Evolutionary conservation across 2,888 invertebrate species (phyloP).

Genomic region (Andrena chrysosceles): DNA sequence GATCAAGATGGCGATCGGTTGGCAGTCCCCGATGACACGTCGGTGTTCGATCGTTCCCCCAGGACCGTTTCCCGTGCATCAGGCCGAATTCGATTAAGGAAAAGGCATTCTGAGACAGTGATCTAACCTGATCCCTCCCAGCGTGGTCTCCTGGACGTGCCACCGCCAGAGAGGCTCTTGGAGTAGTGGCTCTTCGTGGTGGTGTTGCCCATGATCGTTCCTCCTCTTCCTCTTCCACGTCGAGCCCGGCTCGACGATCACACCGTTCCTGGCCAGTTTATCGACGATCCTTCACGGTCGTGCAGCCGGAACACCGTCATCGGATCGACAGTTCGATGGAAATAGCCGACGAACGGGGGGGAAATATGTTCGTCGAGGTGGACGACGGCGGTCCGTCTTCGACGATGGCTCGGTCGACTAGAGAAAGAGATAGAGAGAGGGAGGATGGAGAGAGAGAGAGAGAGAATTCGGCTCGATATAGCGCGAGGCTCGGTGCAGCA

Average conservation of each 20-base stretch:
- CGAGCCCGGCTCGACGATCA: constrained; percentile 69
- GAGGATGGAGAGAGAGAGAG: constrained; percentile 40
- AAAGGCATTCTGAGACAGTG: constrained; percentile 26
- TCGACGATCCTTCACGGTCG: constrained; percentile 35
- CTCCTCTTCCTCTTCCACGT: constrained; percentile 60
- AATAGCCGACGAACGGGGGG: constrained; percentile 28
- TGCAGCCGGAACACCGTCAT: constrained; percentile 50
- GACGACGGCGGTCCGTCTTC: constrained; percentile 48
- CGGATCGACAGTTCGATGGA: constrained; percentile 46
- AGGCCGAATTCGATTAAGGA: not conserved
- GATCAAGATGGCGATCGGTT: constrained; percentile 53
- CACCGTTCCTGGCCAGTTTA: constrained; percentile 66
- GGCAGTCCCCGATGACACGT: constrained; percentile 14
- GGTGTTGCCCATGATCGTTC: constrained; percentile 88
- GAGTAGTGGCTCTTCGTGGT: constrained; percentile 87
- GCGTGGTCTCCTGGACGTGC: constrained; percentile 88
- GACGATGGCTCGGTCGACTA: constrained; percentile 51
- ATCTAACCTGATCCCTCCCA: constrained; percentile 94
- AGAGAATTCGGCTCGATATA: constrained; percentile 76
- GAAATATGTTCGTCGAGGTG: constrained; percentile 18
- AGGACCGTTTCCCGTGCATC: not conserved
- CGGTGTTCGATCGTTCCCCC: constrained; percentile 25
- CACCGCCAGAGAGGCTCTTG: constrained; percentile 86
- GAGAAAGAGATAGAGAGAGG: constrained; percentile 23
- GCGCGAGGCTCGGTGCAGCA: constrained; percentile 73